These are phyloP conservation scores for Pectinophora gossypiella DNA, from an alignment of 1,140 invertebrate genomes.

Conservation along the genomic window DNA sequence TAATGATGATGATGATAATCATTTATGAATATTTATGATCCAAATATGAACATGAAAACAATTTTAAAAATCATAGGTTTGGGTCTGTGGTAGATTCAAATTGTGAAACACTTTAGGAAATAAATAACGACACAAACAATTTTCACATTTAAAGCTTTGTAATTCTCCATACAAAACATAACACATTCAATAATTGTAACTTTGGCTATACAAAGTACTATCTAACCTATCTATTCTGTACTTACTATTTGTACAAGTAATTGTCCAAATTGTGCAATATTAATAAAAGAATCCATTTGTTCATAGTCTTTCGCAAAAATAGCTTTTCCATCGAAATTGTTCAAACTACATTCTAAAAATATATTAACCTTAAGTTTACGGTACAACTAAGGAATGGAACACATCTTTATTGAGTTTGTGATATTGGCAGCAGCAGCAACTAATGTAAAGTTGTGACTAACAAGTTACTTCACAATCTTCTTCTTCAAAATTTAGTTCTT, in stretches of 20 bases:
- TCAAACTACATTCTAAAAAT: background rate
- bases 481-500: too few relatives aligned
- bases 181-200: background rate
- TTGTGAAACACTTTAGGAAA: too few relatives aligned
- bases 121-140: too few relatives aligned
- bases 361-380: background rate
- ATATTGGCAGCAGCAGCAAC: background rate
- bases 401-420: background rate
- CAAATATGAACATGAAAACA: too few relatives aligned
- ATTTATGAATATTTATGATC: too few relatives aligned
- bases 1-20: too few relatives aligned
- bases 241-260: background rate
- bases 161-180: conserved; percentile 13
- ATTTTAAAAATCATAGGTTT: too few relatives aligned
- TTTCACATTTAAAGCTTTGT: conserved; percentile 16
- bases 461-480: too few relatives aligned
- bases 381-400: too few relatives aligned
- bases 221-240: background rate
- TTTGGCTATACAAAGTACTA: background rate
- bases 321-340: background rate
- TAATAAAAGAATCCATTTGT: background rate
- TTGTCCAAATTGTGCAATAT: background rate
- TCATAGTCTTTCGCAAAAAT: background rate
- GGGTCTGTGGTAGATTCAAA: too few relatives aligned
- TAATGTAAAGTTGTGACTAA: too few relatives aligned